These are phyloP conservation scores for Macaria notata DNA, from an alignment of 2,888 invertebrate genomes.

Conservation along the genomic window DNA sequence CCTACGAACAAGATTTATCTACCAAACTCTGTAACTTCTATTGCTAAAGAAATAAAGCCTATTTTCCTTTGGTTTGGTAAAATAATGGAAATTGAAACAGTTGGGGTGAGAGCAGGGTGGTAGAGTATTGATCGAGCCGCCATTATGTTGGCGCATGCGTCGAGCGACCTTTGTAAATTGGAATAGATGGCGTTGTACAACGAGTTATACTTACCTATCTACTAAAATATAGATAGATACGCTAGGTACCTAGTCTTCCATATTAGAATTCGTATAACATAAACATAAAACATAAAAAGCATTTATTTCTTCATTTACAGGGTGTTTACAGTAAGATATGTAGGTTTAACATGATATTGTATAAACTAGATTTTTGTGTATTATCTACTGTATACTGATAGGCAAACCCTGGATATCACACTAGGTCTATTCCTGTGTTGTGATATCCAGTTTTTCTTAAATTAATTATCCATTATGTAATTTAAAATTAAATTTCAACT, in stretches of 20 bases:
- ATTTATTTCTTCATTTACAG: too few relatives aligned
- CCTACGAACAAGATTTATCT: conserved; percentile 50
- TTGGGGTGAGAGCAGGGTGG: conserved; percentile 68
- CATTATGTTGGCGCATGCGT: conserved; percentile 73
- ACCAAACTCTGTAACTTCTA: conserved; percentile 38
- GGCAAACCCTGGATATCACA: too few relatives aligned
- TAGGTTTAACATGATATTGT: too few relatives aligned
- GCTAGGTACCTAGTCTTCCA: background rate
- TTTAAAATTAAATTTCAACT: too few relatives aligned
- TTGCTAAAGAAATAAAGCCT: conserved; percentile 32
- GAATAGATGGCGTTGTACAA: conserved; percentile 67
- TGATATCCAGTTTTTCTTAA: too few relatives aligned
- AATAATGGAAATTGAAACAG: conserved; percentile 34
- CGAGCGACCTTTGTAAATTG: conserved; percentile 39
- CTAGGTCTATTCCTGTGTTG: too few relatives aligned
- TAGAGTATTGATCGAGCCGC: conserved; percentile 72
- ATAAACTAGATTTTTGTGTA: too few relatives aligned
- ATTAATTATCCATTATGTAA: too few relatives aligned
- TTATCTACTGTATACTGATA: too few relatives aligned
- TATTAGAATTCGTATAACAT: too few relatives aligned
- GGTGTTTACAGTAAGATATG: too few relatives aligned
- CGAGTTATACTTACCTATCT: conserved; percentile 14
- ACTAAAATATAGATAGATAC: background rate
- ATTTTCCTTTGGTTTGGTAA: conserved; percentile 38
- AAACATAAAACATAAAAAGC: too few relatives aligned